Evolutionary conservation across 2,888 invertebrate species (phyloP).

Genomic region (Hyposoter dolosus): DNA sequence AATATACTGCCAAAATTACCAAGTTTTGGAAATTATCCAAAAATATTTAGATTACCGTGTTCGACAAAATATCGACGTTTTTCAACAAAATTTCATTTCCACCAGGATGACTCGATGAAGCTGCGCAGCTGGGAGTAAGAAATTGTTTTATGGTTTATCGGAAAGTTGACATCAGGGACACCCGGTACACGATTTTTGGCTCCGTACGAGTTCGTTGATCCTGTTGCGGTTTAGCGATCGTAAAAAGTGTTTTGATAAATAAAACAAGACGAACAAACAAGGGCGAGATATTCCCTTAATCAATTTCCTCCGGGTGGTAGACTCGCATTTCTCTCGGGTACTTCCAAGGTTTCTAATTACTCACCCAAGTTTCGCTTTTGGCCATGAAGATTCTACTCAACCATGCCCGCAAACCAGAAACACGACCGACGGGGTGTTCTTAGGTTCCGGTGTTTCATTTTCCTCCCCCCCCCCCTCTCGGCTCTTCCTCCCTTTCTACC

Average conservation of each 20-base stretch:
- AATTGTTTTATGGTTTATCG: too few species aligned
- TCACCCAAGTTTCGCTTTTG: conserved; percentile 62
- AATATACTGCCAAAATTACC: too few species aligned
- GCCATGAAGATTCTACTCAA: conserved; percentile 31
- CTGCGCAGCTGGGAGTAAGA: not conserved
- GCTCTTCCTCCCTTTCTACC: not conserved
- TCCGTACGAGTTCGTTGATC: not conserved
- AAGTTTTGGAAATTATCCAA: too few species aligned
- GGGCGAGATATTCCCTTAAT: conserved; percentile 66
- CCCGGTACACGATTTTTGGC: not conserved
- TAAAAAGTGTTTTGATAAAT: conserved; percentile 53
- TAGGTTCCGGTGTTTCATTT: conserved; percentile 41
- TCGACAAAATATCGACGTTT: too few species aligned
- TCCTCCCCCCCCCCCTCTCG: conserved; percentile 2
- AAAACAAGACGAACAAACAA: conserved; percentile 60
- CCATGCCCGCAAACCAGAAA: conserved; percentile 50
- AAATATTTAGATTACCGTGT: too few species aligned
- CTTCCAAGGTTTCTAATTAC: conserved; percentile 65
- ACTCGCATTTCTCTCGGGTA: conserved; percentile 56
- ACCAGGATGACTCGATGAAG: too few species aligned
- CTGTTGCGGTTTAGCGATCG: not conserved
- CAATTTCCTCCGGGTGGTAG: conserved; percentile 61
- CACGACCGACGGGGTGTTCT: conserved; percentile 48
- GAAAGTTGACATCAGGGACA: not conserved
- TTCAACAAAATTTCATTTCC: too few species aligned